Evolutionary conservation across 2,797 vertebrate genomes (phyloP), one percentile per base, ranked within the genome.

Genomic region (Phoxinus dragarum): DNA sequence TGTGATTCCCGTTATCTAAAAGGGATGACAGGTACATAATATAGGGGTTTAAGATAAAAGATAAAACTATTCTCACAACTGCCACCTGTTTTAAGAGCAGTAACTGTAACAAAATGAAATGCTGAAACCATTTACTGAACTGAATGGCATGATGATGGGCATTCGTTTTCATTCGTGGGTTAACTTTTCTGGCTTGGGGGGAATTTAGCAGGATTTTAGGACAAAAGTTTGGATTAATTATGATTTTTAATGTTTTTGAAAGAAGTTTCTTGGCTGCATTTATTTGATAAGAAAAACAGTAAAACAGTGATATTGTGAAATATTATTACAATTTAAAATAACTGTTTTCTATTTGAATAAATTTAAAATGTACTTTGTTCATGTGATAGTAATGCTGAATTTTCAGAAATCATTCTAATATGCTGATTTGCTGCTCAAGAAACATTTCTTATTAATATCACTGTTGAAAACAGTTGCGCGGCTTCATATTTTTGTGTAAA

Each of bases 1-100:
- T 98, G 95, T 99, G 98, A 91, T 99, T 97, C 59, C 88, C 94
- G 86, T 97, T 94, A 8, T 97, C 98, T 99, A 38, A 47, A 16
- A 49, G 21, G 23, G 16, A 73, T 34, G 52, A 72, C 27, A 85
- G 52, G 34, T 34, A 64, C 38, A 31, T 36, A 61, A 34, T 49
- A 6, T 36, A 52, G 27, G 31, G 80, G 88, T 67, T 84, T 89
- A 66, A 88, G 47, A 12, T 40, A 72, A 86, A 88, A 88, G 12
- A 16, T 67, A 17, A 1, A 27, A 40, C 21, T 23, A 68, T 68
- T 40, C 34, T 38, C 8, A 72, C 40, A 16, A 27, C 1, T 44
- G 23, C 12, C 6, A 44, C 40, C 40, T 8, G 14, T 71, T 40
- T 71, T 71, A 23, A 69, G 36, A 40, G 19, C 36, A 69, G 10